Evolutionary conservation across 2,888 invertebrate genomes (phyloP).

Genomic region (Watsonalla binaria): DNA sequence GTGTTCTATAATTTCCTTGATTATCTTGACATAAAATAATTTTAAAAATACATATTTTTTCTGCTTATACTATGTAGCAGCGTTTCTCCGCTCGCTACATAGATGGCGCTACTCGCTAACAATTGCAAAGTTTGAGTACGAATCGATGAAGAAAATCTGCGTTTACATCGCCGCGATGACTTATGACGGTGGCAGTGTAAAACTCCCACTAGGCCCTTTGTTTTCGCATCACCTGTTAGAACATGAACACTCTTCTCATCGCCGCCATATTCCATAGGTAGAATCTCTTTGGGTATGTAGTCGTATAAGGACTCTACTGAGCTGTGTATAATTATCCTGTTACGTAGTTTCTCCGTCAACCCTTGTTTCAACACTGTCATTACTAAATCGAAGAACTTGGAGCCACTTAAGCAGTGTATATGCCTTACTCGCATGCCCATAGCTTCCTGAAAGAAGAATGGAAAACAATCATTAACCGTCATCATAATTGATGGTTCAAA

Average conservation of each 20-base stretch:
- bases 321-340: slow-evolving; percentile 26
- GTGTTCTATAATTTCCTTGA: too few relatives aligned
- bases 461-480: background rate
- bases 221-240: slow-evolving; percentile 26
- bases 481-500: background rate
- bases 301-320: slow-evolving; percentile 25
- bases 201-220: too few relatives aligned
- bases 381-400: slow-evolving; percentile 27
- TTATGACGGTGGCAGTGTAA: too few relatives aligned
- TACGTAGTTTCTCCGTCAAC: slow-evolving; percentile 26
- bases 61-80: too few relatives aligned
- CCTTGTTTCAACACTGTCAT: slow-evolving; percentile 25
- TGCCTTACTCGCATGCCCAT: slow-evolving; percentile 27
- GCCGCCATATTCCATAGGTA: slow-evolving; percentile 37
- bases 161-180: too few relatives aligned
- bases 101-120: too few relatives aligned
- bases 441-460: slow-evolving; percentile 25
- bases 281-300: slow-evolving; percentile 21
- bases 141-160: too few relatives aligned
- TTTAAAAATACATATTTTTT: too few relatives aligned
- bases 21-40: too few relatives aligned
- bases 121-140: too few relatives aligned
- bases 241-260: slow-evolving; percentile 20
- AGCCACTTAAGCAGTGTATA: slow-evolving; percentile 28
- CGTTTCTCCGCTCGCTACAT: too few relatives aligned